Base-by-base conservation (phyloP, 1,140 invertebrate species). In the Octopus sinensis region DNA sequence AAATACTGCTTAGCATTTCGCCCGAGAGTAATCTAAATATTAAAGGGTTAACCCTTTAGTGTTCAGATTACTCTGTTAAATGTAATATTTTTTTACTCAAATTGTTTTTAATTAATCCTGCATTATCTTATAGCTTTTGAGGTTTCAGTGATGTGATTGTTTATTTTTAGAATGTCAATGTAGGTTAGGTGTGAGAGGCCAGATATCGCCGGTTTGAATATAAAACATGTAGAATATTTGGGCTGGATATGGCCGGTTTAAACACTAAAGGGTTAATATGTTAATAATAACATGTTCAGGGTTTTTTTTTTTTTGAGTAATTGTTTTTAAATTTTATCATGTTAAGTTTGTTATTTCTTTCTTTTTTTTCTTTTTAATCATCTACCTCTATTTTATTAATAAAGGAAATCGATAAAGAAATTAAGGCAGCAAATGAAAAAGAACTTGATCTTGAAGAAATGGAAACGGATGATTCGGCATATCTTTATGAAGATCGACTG, bases 391-490 rank as follows among this genome's bases (percentile, higher is more conserved):
- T 54, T 76, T 76, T 80, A 83, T 78, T 62, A 77, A 82, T 85
- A 10, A 80, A 91, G 89, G 84, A 87, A 84, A 81, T 90, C 13
- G 84, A 86, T 62, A 85, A 89, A 76, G 86, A 90, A 80, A 91
- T 91, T 54, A 85, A 89, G 80, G 85, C 87, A 71, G 76, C 88
- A 5, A 81, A 87, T 52, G 83, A 86, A 53, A 84, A 83, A 53
- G 90, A 91, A 56, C 73, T 91, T 30, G 52, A 77, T 7, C 78
- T 91, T n/a, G 89, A 91, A 80, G 90, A 91, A 10, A 54, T 91
- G 76, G 87, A 90, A 68, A 86, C 86, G 79, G 88, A 89, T 12
- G 86, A 88, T 9, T 89, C 90, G 4, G 76, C 84, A 12, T 91
- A 91, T 80, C 87, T 91, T n/a, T 83, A 86, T 68, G 87, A 90